These are phyloP conservation scores for Phycodurus eques DNA, from an alignment of 2,113 vertebrate genomes.

Conservation along the genomic window DNA sequence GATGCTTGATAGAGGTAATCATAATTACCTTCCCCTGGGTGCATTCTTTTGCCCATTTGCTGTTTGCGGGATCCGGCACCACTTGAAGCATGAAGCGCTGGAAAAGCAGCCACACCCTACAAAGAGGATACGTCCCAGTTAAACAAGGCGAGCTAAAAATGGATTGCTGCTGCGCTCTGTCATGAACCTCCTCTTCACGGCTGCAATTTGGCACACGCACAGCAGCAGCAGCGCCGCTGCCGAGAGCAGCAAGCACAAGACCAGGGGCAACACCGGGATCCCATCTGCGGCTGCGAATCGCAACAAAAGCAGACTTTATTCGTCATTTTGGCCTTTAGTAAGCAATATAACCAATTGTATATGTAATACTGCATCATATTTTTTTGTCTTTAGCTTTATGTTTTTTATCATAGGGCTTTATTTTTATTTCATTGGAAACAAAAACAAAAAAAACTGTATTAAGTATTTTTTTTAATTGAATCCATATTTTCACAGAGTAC, in stretches of 20 bases:
- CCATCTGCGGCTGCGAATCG: constrained; percentile 29
- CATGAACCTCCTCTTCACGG: constrained; percentile 61
- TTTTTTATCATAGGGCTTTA: no score
- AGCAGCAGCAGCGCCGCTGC: accelerated
- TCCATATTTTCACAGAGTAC: no score
- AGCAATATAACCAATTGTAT: background rate
- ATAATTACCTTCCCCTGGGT: constrained; percentile 53
- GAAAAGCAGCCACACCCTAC: constrained; percentile 49
- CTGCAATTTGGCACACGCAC: constrained; percentile 48
- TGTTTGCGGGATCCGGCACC: constrained; percentile 78
- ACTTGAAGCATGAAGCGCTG: constrained; percentile 52
- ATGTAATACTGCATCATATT: background rate
- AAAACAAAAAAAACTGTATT: no score
- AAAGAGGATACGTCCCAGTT: background rate
- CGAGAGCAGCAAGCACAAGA: accelerated
- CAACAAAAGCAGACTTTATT: background rate
- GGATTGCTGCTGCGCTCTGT: no score
- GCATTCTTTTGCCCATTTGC: constrained; percentile 76
- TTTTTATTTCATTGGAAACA: no score
- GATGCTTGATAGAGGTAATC: no score
- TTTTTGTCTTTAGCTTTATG: no score
- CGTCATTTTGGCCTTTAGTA: background rate
- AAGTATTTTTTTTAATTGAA: no score
- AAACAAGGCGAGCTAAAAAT: background rate
- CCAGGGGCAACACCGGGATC: background rate